phyloP scores from a whole-genome alignment of 2,113 vertebrate genomes.

The Cephalopterus ornatus region DNA sequence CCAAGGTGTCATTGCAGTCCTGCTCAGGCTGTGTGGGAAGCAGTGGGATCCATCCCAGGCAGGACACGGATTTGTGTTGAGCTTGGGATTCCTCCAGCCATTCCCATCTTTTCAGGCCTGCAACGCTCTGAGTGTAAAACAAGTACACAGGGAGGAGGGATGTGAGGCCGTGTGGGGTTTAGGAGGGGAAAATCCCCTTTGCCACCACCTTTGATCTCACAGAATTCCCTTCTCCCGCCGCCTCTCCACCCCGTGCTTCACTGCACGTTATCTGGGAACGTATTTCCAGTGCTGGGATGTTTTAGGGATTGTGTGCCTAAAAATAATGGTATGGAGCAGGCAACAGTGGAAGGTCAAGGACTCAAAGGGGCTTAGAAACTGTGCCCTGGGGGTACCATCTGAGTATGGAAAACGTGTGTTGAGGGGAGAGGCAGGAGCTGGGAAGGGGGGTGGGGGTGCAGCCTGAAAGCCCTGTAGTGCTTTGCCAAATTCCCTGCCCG shows the following conservation, averaged over 20 bases:
- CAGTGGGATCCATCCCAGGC: not conserved
- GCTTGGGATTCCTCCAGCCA: not conserved
- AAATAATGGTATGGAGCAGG: not conserved
- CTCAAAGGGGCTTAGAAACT: not conserved
- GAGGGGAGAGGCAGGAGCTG: not conserved
- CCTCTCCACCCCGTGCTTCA: not conserved
- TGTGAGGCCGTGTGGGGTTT: not conserved
- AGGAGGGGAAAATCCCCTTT: not conserved
- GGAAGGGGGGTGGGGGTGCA: not conserved
- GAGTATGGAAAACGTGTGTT: not conserved
- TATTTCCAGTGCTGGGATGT: not conserved
- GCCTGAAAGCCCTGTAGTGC: not conserved
- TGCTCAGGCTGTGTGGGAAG: not conserved
- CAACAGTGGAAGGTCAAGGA: not conserved
- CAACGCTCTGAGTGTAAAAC: not conserved
- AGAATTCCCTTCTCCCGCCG: not conserved
- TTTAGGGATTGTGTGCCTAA: slow-evolving; percentile 25
- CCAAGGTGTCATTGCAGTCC: rapidly evolving
- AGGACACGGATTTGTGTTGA: not conserved
- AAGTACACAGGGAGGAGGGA: not conserved
- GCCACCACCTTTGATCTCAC: not conserved
- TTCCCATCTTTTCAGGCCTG: not conserved
- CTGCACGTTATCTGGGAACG: not conserved
- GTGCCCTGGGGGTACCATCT: not conserved
- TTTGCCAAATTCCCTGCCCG: not conserved